Percentiles rank a stretch among this genome's conserved stretches.
Conservation (phyloP, 2,888 invertebrate genomes). For the Merodon equestris region DNA sequence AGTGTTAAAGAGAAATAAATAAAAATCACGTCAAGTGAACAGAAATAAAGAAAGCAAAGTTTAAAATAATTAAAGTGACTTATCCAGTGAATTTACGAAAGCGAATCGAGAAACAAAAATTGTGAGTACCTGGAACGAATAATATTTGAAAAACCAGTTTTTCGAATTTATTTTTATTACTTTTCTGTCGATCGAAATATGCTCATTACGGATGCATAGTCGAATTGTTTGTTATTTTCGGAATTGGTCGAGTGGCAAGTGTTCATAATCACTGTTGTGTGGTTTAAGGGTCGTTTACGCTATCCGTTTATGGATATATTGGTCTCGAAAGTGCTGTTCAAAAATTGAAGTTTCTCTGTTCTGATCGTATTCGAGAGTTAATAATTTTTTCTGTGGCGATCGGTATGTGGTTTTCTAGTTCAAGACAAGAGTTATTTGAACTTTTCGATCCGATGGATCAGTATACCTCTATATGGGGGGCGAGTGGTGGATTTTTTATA, state of each 20-base stretch:
- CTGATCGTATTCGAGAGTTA: no score
- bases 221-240: background rate
- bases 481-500: no score
- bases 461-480: no score
- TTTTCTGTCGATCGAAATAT: background rate
- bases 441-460: no score
- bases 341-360: conserved; percentile 1
- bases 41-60: conserved; percentile 3
- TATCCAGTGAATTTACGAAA: conserved; percentile 31
- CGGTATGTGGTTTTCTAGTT: no score
- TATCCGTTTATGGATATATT: no score
- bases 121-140: conserved; percentile 25
- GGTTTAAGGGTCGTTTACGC: no score
- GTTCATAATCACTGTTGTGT: background rate
- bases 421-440: no score
- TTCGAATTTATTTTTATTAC: conserved; percentile 11
- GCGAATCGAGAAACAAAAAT: conserved; percentile 5
- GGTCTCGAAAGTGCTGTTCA: no score
- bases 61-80: conserved; percentile 36
- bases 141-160: background rate
- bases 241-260: background rate
- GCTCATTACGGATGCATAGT: conserved; percentile 3
- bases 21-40: background rate
- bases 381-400: no score
- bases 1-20: conserved; percentile 2